These are phyloP conservation scores for Pteropus alecto DNA, from an alignment of 2,113 vertebrate species.

Conservation along the genomic window DNA sequence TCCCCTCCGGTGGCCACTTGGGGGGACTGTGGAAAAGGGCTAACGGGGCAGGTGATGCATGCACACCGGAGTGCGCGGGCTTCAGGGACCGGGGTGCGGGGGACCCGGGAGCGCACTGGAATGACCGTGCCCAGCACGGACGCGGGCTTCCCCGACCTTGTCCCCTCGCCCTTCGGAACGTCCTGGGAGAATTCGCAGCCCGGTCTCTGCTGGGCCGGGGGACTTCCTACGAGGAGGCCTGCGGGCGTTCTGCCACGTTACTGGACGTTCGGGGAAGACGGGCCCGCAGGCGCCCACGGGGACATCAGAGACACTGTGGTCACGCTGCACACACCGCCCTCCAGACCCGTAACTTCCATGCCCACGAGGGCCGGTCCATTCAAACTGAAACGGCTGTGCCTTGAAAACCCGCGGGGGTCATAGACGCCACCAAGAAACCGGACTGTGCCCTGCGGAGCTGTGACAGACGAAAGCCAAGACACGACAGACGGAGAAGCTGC, in stretches of 20 bases:
- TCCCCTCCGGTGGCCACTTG: no score
- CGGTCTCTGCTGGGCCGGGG: no score
- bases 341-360: background rate
- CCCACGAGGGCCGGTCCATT: background rate
- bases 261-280: rapidly evolving
- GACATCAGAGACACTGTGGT: rapidly evolving
- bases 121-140: rapidly evolving
- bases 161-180: no score
- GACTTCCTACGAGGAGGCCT: background rate
- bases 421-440: no score
- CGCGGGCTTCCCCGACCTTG: rapidly evolving
- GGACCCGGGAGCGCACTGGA: rapidly evolving
- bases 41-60: rapidly evolving
- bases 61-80: rapidly evolving
- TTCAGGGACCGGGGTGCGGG: rapidly evolving
- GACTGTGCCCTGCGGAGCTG: background rate
- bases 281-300: background rate
- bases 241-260: rapidly evolving
- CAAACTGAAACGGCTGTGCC: no score
- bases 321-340: rapidly evolving
- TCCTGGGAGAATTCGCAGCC: background rate
- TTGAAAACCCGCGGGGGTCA: rapidly evolving
- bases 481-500: background rate
- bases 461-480: background rate
- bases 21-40: no score